phyloP scores from a whole-genome alignment of 2,113 vertebrate species.

The Hucho hucho region DNA sequence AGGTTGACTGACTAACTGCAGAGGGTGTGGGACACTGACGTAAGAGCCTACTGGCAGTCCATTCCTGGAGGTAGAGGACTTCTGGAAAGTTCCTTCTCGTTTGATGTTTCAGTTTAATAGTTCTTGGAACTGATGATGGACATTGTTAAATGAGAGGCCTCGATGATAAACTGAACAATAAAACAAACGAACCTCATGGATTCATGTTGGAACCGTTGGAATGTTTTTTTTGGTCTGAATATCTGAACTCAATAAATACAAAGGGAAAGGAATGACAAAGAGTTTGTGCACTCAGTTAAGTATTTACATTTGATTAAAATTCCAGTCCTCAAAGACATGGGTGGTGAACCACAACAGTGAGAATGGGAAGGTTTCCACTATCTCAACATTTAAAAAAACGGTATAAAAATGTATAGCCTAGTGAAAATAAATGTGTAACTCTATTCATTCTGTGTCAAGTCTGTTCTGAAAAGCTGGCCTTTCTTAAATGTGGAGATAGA shows the following conservation, averaged over 20 bases:
- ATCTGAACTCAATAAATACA: conserved; percentile 1
- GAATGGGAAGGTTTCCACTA: neutral
- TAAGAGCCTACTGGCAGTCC: conserved; percentile 19
- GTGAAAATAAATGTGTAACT: too few relatives aligned
- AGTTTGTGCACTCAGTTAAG: conserved; percentile 1
- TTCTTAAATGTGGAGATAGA: neutral
- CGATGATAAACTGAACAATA: conserved; percentile 19
- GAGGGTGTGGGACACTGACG: conserved; percentile 11
- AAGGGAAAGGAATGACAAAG: neutral
- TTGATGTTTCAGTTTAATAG: conserved; percentile 18
- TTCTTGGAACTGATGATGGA: conserved; percentile 2
- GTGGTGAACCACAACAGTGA: conserved; percentile 19
- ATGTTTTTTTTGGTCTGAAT: conserved; percentile 12
- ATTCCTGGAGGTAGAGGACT: conserved; percentile 17
- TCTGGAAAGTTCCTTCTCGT: conserved; percentile 22
- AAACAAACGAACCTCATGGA: neutral
- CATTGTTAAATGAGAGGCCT: neutral
- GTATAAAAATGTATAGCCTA: conserved; percentile 2
- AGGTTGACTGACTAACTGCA: too few relatives aligned
- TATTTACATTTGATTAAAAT: conserved; percentile 36
- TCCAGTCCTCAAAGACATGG: conserved; percentile 31
- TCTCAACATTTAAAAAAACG: conserved; percentile 11
- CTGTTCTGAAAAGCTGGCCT: neutral
- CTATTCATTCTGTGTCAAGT: too few relatives aligned
- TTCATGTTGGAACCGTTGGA: neutral